Evolutionary conservation across 1,140 invertebrate genomes (phyloP).

Genomic region (Lanistes nyassanus): DNA sequence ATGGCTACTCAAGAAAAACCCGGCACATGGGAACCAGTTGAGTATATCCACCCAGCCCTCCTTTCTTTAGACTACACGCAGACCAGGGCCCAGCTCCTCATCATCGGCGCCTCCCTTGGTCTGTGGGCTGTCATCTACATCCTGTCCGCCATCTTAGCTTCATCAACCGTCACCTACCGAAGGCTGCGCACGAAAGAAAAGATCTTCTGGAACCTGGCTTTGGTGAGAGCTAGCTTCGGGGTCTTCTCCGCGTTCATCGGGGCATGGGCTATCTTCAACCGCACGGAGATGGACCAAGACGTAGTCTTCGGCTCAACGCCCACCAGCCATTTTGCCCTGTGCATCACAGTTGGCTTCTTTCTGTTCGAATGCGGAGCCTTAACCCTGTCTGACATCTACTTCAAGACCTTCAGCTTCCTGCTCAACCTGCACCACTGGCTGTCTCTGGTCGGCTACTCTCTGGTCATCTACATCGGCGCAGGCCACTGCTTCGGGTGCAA

Average conservation of each 20-base stretch:
- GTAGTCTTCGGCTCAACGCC: conserved; percentile 49
- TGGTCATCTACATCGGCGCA: conserved; percentile 38
- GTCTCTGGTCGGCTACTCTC: conserved; percentile 49
- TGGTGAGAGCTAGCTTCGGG: conserved; percentile 55
- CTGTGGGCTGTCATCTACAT: conserved; percentile 41
- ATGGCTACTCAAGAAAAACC: not conserved
- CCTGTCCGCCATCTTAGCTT: conserved; percentile 29
- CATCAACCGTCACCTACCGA: conserved; percentile 36
- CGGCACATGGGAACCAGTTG: conserved; percentile 31
- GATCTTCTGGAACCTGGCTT: conserved; percentile 59
- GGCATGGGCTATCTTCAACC: conserved; percentile 49
- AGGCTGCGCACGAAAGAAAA: conserved; percentile 54
- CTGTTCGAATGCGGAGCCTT: conserved; percentile 56
- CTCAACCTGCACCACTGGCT: conserved; percentile 62
- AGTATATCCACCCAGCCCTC: conserved; percentile 46
- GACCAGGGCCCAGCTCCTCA: conserved; percentile 25
- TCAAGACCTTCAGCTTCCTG: conserved; percentile 48
- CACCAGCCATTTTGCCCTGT: conserved; percentile 49
- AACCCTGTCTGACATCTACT: conserved; percentile 54
- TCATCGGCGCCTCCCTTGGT: conserved; percentile 41
- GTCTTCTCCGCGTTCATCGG: conserved; percentile 50
- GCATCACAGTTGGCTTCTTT: conserved; percentile 59
- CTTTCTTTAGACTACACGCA: conserved; percentile 40
- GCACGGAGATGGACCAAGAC: conserved; percentile 48
- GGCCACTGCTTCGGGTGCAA: conserved; percentile 54